Evolutionary conservation across 2,888 invertebrate genomes (phyloP).

Genomic region (Serripes groenlandicus): DNA sequence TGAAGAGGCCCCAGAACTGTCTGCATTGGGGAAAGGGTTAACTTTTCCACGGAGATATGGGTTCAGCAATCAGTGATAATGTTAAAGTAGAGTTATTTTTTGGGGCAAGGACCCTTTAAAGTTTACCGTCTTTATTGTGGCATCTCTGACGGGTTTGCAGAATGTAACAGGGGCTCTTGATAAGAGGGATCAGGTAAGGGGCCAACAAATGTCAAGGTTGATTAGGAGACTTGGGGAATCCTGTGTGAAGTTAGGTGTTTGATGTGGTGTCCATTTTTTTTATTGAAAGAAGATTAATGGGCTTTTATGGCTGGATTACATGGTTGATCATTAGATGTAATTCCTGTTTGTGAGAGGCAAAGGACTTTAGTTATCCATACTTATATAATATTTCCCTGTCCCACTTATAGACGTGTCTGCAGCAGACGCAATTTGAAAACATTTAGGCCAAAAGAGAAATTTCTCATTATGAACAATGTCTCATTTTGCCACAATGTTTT

Average conservation of each 20-base stretch:
- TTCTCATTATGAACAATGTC: not conserved
- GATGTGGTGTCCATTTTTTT: constrained; percentile 9
- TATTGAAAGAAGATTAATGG: constrained; percentile 44
- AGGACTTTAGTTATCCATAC: too few relatives aligned
- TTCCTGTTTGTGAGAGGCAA: not conserved
- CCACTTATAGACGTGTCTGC: too few relatives aligned
- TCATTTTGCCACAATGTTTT: too few relatives aligned
- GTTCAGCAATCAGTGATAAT: constrained; percentile 6
- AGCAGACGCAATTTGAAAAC: too few relatives aligned
- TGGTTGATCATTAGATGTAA: not conserved
- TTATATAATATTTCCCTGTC: too few relatives aligned
- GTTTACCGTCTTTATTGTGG: constrained; percentile 41
- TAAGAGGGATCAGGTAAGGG: constrained; percentile 16
- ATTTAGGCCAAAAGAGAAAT: not conserved
- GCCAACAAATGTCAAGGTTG: constrained; percentile 27
- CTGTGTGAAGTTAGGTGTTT: constrained; percentile 24
- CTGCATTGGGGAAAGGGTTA: too few relatives aligned
- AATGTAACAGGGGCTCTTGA: constrained; percentile 20
- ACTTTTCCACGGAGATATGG: too few relatives aligned
- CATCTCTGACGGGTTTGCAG: constrained; percentile 26
- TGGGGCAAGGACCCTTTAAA: constrained; percentile 45
- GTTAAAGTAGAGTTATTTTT: constrained; percentile 23
- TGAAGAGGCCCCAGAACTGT: too few relatives aligned
- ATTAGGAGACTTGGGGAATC: constrained; percentile 22
- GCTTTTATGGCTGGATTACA: not conserved